Conservation (phyloP, 2,797 vertebrate species). For the Loris lydekkerianus region DNA sequence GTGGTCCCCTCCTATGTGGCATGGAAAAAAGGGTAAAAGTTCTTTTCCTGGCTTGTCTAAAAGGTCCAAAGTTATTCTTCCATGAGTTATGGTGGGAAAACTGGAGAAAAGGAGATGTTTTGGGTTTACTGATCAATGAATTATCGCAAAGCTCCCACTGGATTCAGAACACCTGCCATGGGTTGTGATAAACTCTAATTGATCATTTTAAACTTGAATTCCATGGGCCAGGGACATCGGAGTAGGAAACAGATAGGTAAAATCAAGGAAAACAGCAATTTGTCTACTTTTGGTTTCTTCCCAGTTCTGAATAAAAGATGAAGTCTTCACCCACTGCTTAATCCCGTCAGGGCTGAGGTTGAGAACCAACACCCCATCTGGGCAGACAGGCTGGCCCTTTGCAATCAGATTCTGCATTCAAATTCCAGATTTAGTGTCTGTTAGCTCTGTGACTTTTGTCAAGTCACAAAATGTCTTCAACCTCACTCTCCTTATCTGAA, state of each 20-base stretch:
- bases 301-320: not conserved
- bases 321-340: not conserved
- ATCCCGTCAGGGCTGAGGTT: not conserved
- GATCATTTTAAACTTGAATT: not conserved
- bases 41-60: not conserved
- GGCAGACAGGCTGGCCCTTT: not conserved
- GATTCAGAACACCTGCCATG: not conserved
- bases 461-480: not conserved
- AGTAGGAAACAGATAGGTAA: not conserved
- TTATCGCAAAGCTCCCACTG: not conserved
- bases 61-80: not conserved
- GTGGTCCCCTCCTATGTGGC: accelerated
- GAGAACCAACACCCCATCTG: not conserved
- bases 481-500: not conserved
- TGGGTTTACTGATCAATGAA: not conserved
- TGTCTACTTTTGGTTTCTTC: not conserved
- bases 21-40: not conserved
- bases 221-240: not conserved
- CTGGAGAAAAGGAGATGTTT: not conserved
- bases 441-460: not conserved
- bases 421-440: not conserved
- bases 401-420: not conserved
- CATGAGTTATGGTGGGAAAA: not conserved
- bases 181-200: not conserved
- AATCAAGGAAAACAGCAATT: not conserved